Conservation (phyloP, 2,797 vertebrate species). For the Pygocentrus nattereri region DNA sequence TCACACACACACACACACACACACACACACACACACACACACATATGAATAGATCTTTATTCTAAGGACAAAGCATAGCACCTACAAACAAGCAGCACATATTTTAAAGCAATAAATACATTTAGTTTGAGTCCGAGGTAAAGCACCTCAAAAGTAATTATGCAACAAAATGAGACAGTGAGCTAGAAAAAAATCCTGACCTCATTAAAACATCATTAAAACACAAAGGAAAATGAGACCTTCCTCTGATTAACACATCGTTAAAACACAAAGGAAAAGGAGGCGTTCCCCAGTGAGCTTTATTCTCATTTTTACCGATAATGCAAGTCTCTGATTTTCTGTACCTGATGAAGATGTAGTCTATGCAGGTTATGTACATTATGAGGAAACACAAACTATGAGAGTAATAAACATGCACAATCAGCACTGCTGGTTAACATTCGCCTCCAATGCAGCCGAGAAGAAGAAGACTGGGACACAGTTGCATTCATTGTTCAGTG, state of each 20-base stretch:
- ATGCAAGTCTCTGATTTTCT: constrained; percentile 11
- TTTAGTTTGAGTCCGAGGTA: not conserved
- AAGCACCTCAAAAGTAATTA: not conserved
- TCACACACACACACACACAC: no score
- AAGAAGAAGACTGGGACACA: constrained; percentile 93
- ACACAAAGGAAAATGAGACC: not conserved
- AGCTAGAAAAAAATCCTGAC: not conserved
- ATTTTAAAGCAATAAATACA: not conserved
- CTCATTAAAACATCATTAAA: not conserved
- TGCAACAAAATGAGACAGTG: not conserved
- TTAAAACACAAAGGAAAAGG: not conserved
- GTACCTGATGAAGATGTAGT: constrained; percentile 1
- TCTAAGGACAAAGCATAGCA: not conserved
- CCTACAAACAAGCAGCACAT: not conserved
- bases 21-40: no score
- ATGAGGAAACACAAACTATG: constrained; percentile 25
- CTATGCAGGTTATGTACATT: constrained; percentile 8
- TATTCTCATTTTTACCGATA: constrained; percentile 29
- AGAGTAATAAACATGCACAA: constrained; percentile 20
- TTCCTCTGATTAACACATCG: not conserved
- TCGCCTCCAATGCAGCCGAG: constrained; percentile 51
- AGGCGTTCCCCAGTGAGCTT: not conserved
- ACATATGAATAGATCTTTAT: constrained; percentile 4
- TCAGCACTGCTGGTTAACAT: constrained; percentile 43
- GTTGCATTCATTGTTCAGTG: constrained; percentile 99